These are phyloP conservation scores for Patiria pectinifera DNA, from an alignment of 53 echinoderm and acorn worm genomes.

Conservation along the genomic window DNA sequence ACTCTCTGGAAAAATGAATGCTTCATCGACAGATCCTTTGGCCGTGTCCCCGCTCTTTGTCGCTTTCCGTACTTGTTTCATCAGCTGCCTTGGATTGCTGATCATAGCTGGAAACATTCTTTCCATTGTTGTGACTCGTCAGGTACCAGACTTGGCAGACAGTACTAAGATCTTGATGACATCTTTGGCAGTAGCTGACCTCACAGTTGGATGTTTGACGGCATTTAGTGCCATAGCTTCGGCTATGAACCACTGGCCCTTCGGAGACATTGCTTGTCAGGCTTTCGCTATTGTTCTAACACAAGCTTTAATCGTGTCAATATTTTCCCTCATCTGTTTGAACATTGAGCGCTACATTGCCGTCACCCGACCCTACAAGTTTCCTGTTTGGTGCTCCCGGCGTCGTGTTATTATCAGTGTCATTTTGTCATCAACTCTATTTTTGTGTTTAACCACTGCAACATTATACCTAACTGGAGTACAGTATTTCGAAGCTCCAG, in stretches of 20 bases:
- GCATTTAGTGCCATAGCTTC: neutral
- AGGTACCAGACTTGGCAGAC: neutral
- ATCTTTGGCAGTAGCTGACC: constrained; percentile 37
- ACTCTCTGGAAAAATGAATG: neutral
- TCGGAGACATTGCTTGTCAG: neutral
- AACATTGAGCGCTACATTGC: constrained; percentile 43
- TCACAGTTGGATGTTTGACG: neutral
- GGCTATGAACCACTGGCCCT: constrained; percentile 22
- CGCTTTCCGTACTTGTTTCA: constrained; percentile 17
- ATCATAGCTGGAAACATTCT: constrained; percentile 33
- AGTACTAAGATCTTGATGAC: constrained; percentile 41
- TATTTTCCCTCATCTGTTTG: neutral
- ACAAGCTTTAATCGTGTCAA: neutral
- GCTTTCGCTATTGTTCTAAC: neutral
- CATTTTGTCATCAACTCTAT: neutral
- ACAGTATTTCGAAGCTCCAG: neutral
- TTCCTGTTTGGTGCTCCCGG: constrained; percentile 32
- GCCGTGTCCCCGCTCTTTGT: neutral
- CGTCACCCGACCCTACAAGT: constrained; percentile 35
- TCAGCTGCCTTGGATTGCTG: neutral
- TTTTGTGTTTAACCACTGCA: neutral
- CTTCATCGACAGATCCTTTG: neutral
- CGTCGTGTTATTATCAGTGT: neutral
- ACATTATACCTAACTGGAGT: too few relatives aligned
- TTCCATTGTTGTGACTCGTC: constrained; percentile 29